Base-by-base conservation (phyloP, 2,888 invertebrate genomes). In the Ornithoptera alexandrae region DNA sequence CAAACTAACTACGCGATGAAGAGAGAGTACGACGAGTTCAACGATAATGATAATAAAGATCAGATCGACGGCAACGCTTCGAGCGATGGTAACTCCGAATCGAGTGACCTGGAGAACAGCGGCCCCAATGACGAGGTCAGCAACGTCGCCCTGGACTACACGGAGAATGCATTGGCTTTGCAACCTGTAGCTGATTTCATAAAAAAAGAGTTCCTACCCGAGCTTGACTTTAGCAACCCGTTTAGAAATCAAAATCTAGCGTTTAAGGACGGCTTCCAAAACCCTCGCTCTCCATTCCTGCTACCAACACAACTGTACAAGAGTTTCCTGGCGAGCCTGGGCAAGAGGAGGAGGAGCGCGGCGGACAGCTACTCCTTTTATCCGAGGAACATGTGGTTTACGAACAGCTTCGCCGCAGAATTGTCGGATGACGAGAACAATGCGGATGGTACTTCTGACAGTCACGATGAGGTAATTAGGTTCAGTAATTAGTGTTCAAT, bases 261-360 rank as follows among this genome's bases (percentile, higher is more conserved):
- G 0, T 92, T 91, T 65, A 92, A 92, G 72, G 87, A 92, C 81
- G 84, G 87, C 0, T 88, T 90, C 67, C 87, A 88, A 68, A 87
- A 82, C 71, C 72, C 80, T 1, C 78, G 87, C 66, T 87, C 93
- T 0, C 93, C 94, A 20, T 95, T 95, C 78, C 85, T 96, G 66
- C 89, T 96, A 73, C 96, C 96, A 15, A 95, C 96, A 69, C 96
- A 97, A 81, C 92, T 97, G 77, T 96, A 97, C 82, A 96, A 96
- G 86, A 96, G 95, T 78, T 93, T 97, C 73, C 87, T 97, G 80
- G 96, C 96, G 17, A 96, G 93, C 81, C 86, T 93, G 72, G 90
- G 90, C 0, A 93, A 93, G 74, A 88, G 93, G 70, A 86, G 92
- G 71, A 77, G 92, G 36, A 90, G 90, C 78, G 81, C 92, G 78